Percentiles rank a stretch among this genome's conserved stretches.
phyloP scores from a whole-genome alignment of 2,888 invertebrate species.

The Galerucella nymphaeae region DNA sequence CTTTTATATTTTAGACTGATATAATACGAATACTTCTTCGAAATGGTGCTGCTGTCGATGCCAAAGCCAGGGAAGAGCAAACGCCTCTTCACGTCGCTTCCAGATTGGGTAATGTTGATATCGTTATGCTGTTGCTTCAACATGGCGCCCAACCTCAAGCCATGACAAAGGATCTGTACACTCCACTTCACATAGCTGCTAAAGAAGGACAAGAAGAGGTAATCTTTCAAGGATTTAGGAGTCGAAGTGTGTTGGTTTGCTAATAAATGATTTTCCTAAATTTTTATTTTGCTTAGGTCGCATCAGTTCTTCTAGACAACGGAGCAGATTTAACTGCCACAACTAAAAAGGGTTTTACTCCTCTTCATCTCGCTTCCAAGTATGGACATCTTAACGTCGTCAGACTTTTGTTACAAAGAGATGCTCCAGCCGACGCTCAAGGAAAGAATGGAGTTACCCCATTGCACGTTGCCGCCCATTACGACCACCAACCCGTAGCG shows the following conservation, averaged over 20 bases:
- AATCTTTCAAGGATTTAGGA: constrained; percentile 21
- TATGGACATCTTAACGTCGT: constrained; percentile 95
- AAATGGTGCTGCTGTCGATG: constrained; percentile 85
- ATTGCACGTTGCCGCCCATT: constrained; percentile 96
- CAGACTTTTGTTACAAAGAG: constrained; percentile 85
- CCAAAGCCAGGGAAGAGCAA: constrained; percentile 86
- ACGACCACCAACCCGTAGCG: constrained; percentile 93
- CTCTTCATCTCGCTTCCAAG: constrained; percentile 96
- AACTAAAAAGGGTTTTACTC: constrained; percentile 97
- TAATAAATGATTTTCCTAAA: too few species aligned
- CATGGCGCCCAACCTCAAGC: constrained; percentile 92
- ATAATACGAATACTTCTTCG: constrained; percentile 94
- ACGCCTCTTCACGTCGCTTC: constrained; percentile 97
- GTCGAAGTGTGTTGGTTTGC: too few species aligned
- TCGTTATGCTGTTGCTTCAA: constrained; percentile 92
- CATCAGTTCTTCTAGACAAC: constrained; percentile 89
- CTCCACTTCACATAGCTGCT: constrained; percentile 95
- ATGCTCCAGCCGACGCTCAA: constrained; percentile 85
- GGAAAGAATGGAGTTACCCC: constrained; percentile 97
- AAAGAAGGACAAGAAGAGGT: constrained; percentile 94
- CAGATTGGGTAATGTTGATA: constrained; percentile 94
- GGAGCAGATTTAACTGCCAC: constrained; percentile 89
- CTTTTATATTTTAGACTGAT: constrained; percentile 72
- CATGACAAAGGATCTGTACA: constrained; percentile 94
- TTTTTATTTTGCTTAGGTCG: constrained; percentile 70